Evolutionary conservation across 2,797 vertebrate species (phyloP).

Genomic region (Lithobates sylvaticus): DNA sequence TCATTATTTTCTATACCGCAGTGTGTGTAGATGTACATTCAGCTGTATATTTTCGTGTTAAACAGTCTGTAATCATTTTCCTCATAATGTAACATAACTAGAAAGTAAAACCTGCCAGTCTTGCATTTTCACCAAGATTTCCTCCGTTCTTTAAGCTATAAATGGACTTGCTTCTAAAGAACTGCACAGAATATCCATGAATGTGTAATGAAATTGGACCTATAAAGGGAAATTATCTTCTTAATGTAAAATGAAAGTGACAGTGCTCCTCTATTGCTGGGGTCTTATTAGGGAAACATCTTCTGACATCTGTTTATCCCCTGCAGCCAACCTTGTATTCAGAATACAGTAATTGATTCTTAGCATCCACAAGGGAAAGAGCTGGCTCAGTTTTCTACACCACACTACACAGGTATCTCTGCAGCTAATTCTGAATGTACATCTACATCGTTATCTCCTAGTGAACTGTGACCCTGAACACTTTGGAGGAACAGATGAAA

Average conservation of each 20-base stretch:
- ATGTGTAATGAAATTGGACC: conserved; percentile 81
- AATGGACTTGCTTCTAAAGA: conserved; percentile 52
- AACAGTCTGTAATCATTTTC: conserved; percentile 34
- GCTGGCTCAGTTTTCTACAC: conserved; percentile 83
- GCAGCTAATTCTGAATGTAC: conserved; percentile 84
- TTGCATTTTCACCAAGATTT: conserved; percentile 16
- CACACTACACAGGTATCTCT: conserved; percentile 82
- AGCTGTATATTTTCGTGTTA: conserved; percentile 3
- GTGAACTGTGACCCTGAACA: conserved; percentile 87
- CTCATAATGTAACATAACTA: conserved; percentile 17
- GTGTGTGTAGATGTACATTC: background rate
- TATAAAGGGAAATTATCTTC: conserved; percentile 84
- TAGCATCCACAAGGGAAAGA: conserved; percentile 86
- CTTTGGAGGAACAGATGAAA: conserved; percentile 85
- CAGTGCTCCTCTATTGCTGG: conserved; percentile 88
- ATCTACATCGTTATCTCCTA: conserved; percentile 85
- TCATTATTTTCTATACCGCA: background rate
- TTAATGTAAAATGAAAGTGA: conserved; percentile 89
- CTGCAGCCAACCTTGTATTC: conserved; percentile 90
- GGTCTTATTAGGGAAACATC: conserved; percentile 88
- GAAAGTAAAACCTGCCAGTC: conserved; percentile 18
- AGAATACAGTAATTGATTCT: conserved; percentile 96
- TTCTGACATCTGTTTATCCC: conserved; percentile 93
- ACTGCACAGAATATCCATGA: conserved; percentile 80
- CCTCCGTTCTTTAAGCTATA: conserved; percentile 4